Percentiles rank a stretch among this genome's conserved stretches.
Evolutionary conservation across 2,888 invertebrate genomes (phyloP).

Genomic region (Torymus aiolomorphi): DNA sequence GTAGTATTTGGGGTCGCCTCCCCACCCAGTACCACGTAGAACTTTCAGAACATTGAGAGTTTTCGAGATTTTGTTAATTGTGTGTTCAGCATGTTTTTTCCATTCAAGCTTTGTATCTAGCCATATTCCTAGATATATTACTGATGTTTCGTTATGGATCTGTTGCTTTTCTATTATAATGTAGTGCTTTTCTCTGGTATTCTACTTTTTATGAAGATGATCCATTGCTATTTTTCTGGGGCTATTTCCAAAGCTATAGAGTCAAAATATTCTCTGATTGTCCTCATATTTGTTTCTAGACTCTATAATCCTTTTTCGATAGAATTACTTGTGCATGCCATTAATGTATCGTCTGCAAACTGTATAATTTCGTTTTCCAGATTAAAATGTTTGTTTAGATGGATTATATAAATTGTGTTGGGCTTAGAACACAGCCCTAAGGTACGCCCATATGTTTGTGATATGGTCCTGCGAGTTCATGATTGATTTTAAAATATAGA

Average conservation of each 20-base stretch:
- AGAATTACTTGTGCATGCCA: neutral
- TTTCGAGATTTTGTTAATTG: neutral
- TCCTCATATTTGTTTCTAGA: neutral
- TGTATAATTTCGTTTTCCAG: neutral
- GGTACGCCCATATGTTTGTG: constrained; percentile 4
- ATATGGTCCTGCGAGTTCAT: constrained; percentile 9
- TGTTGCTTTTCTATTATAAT: neutral
- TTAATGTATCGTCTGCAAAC: constrained; percentile 21
- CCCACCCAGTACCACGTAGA: constrained; percentile 32
- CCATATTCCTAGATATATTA: neutral
- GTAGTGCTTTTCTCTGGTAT: neutral
- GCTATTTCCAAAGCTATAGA: neutral
- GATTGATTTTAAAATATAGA: constrained; percentile 10
- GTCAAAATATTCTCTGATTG: neutral
- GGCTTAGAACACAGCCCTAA: constrained; percentile 30
- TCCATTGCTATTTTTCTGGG: neutral
- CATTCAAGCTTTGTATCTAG: neutral
- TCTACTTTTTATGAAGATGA: neutral
- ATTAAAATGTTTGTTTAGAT: constrained; percentile 4
- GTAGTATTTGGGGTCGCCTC: constrained; percentile 19
- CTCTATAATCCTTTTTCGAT: neutral
- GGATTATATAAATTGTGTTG: neutral
- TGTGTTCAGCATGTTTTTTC: neutral
- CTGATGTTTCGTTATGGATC: neutral
- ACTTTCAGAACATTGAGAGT: constrained; percentile 10